Evolutionary conservation across 2,113 vertebrate species (phyloP).

Genomic region (Clarias gariepinus): DNA sequence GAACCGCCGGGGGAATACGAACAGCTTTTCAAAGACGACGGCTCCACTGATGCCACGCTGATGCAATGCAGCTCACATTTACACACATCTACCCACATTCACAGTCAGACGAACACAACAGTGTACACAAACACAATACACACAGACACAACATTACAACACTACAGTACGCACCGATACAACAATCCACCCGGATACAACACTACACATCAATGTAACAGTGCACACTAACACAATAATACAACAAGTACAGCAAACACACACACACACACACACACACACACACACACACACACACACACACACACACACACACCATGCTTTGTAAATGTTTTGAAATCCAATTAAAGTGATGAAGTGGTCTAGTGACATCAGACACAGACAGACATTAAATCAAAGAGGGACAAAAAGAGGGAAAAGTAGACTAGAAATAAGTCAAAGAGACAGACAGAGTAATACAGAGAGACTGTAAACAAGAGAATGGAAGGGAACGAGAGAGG

Average conservation of each 20-base stretch:
- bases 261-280: slow-evolving; percentile 2
- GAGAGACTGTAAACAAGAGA: neutral
- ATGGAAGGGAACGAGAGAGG: neutral
- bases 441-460: neutral
- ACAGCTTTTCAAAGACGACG: slow-evolving; percentile 7
- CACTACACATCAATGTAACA: neutral
- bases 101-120: neutral
- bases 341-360: slow-evolving; percentile 41
- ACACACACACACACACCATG: slow-evolving; percentile 8
- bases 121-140: neutral
- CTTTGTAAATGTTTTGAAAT: slow-evolving; percentile 23
- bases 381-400: slow-evolving; percentile 9
- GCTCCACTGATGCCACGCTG: neutral
- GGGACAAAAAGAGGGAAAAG: neutral
- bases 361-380: slow-evolving; percentile 1
- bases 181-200: neutral
- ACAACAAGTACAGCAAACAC: neutral
- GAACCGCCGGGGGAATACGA: neutral
- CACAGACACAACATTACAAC: neutral
- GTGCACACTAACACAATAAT: no score
- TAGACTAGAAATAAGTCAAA: neutral
- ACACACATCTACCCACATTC: neutral
- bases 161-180: neutral
- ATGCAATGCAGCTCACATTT: slow-evolving; percentile 15
- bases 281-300: neutral